phyloP scores from a whole-genome alignment of 2,888 invertebrate genomes.

The Ceraclea dissimilis region DNA sequence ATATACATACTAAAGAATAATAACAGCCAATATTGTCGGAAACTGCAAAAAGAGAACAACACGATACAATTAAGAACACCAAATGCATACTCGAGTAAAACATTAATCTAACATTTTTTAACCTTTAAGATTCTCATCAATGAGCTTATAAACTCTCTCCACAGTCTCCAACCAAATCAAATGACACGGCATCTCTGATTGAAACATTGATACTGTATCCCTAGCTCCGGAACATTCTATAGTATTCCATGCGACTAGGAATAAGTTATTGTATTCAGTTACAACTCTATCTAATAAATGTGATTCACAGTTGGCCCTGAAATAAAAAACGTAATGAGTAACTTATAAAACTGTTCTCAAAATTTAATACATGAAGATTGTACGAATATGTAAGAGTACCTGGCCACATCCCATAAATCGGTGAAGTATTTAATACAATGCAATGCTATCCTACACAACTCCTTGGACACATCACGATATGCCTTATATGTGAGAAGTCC shows the following conservation, averaged over 20 bases:
- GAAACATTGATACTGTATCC: slow-evolving; percentile 21
- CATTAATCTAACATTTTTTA: not conserved
- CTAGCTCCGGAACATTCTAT: slow-evolving; percentile 19
- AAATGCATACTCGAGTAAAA: not conserved
- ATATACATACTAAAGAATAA: slow-evolving; percentile 21
- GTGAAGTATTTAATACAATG: slow-evolving; percentile 25
- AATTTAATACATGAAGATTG: no score
- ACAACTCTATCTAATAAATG: slow-evolving; percentile 18
- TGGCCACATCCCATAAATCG: slow-evolving; percentile 24
- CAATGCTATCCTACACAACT: slow-evolving; percentile 22
- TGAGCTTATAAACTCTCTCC: slow-evolving; percentile 10
- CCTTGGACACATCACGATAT: slow-evolving; percentile 22
- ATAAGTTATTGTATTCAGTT: slow-evolving; percentile 22
- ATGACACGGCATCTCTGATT: slow-evolving; percentile 23
- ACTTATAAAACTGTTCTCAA: not conserved
- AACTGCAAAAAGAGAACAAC: slow-evolving; percentile 12
- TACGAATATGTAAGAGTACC: slow-evolving; percentile 8
- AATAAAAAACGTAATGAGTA: slow-evolving; percentile 3
- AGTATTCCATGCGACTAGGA: slow-evolving; percentile 21
- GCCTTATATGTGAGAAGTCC: slow-evolving; percentile 20
- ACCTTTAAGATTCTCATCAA: slow-evolving; percentile 20
- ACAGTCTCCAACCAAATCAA: slow-evolving; percentile 12
- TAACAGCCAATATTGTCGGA: slow-evolving; percentile 24
- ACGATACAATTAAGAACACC: not conserved
- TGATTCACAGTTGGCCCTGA: slow-evolving; percentile 21